Base-by-base conservation (phyloP, 2,888 invertebrate species). In the Nemotelus nigrinus region DNA sequence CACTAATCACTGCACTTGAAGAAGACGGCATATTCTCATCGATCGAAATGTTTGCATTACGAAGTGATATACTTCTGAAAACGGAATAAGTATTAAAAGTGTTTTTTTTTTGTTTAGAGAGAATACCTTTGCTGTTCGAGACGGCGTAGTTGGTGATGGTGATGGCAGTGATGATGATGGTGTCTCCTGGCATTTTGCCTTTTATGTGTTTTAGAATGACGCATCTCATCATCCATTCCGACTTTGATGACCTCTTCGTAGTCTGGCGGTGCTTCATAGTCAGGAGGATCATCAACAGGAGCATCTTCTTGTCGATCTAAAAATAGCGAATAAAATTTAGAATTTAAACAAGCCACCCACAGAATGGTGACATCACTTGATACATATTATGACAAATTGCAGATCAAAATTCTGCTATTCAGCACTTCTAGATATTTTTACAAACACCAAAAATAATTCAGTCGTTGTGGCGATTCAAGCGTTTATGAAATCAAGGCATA, bases 251-350 rank as follows among this genome's bases (percentile, higher is more conserved):
- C 89, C 79, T 93, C 92, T 78, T 92, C 91, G 82, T 93, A 93
- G 79, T 92, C 91, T 0, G 93, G 93, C 0, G 93, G 93, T 0
- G 92, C 90, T 83, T 93, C 93, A 84, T 93, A 93, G 67, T 88
- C 89, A 0, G 93, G 93, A 53, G 92, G 92, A 79, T 92, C 92
- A 58, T 86, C 87, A 70, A 84, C 83, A 0, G 84, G 83, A 6
- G 83, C 82, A 76, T 87, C 87, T 10, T 87, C 87, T 81, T 88
- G 86, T 0, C 89, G 85, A 88, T 89, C 84, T 85, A 88, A 85
- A 83, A 88, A 86, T 84, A 88, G 86, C 83, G 88, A 84, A 44
- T 44, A 55, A 67, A 78, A 43, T 48, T 47, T 44, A 25, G 25
- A 25, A 25, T 25, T 25, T 25, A 25, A 25, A 25, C 25, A 25